Evolutionary conservation across 1,140 invertebrate genomes (phyloP), one percentile per base, ranked within the genome.

Genomic region (Scaptodrosophila lebanonensis): DNA sequence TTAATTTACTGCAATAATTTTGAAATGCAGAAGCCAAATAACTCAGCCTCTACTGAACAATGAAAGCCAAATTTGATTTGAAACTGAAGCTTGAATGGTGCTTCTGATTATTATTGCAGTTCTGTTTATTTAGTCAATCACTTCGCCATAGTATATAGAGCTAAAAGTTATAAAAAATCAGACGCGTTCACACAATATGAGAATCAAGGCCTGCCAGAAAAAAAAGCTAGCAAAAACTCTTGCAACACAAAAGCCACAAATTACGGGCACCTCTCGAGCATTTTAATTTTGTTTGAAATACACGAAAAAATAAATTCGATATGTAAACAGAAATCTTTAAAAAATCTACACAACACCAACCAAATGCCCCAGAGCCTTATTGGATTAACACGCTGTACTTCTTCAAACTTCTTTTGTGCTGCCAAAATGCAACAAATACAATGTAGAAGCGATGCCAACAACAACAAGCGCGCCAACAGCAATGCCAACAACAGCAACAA

Each of bases 361-460:
- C 39, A 48, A 40, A 61, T 43, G 18, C 25, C 6, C 45, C 27
- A 62, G 39, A 61, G 48, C 52, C 65, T 53, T 39, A 69, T 61
- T 83, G 79, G 76, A 75, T 82, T 83, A 83, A 83, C 75, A 79
- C 62, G 79, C 69, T 84, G 69, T 79, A 79, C 73, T 84, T 84
- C 63, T 84, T 57, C 75, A 79, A 83, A 77, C 66, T 61, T 75
- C 69, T 75, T 83, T 83, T 66, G 75, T 66, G 79, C 79, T 84
- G 79, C 79, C 54, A 40, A 52, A 39, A 45, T 57, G 62, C 47
- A 22, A 56, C 39, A 22, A 43, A 25, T 22, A 43, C 20, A 49
- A 39, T 62, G 32, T 39, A 27, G 25, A 51, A 62, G 42, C 18
- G 68, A 77, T 60, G 54, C 59, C 68, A 44, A 17, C 53, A 59